Evolutionary conservation across 2,113 vertebrate genomes (phyloP).

Genomic region (Muntiacus muntjak): DNA sequence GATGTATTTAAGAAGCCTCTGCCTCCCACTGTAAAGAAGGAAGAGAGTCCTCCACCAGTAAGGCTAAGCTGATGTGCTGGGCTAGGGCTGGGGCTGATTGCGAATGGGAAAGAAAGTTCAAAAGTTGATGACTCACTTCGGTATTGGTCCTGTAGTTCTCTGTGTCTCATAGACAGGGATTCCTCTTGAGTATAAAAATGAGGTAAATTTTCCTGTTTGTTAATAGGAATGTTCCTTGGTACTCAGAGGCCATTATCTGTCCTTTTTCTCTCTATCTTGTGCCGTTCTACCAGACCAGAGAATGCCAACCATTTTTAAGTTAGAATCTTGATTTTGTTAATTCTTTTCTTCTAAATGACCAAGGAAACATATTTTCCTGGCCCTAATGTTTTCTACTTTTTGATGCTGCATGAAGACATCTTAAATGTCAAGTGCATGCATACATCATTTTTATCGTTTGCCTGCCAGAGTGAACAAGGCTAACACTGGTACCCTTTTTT

Average conservation of each 20-base stretch:
- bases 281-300: not conserved
- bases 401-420: not conserved
- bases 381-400: not conserved
- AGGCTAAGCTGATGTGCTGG: conserved; percentile 23
- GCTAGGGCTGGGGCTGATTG: not conserved
- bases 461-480: not conserved
- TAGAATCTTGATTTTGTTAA: not conserved
- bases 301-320: not conserved
- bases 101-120: not conserved
- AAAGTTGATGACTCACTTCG: not conserved
- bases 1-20: conserved; percentile 97
- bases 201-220: not conserved
- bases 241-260: not conserved
- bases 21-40: conserved; percentile 91
- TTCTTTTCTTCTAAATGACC: not conserved
- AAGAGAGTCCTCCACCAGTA: conserved; percentile 83
- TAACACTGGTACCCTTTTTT: not conserved
- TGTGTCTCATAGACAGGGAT: not conserved
- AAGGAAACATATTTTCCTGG: not conserved
- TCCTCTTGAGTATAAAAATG: not conserved
- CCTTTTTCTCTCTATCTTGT: not conserved
- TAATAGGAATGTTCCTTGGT: not conserved
- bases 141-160: not conserved
- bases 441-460: not conserved
- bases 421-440: not conserved